phyloP scores from a whole-genome alignment of 2,113 vertebrate species.

The Aleadryas rufinucha region DNA sequence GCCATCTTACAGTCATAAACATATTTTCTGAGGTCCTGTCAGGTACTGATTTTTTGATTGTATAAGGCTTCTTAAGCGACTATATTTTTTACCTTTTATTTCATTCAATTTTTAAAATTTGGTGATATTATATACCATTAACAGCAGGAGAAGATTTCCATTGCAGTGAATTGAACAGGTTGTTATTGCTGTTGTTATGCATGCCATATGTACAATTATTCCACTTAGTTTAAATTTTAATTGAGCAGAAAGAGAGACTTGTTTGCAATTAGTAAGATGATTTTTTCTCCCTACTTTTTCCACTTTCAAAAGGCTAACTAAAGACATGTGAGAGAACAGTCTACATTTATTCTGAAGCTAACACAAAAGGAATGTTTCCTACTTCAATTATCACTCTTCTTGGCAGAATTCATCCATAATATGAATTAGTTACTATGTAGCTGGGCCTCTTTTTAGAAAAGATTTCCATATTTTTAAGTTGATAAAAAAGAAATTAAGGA shows the following conservation, averaged over 20 bases:
- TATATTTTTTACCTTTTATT: background rate
- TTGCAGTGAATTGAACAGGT: background rate
- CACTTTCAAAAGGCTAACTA: background rate
- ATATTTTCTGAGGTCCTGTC: background rate
- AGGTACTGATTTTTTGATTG: background rate
- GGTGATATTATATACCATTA: background rate
- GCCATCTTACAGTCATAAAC: background rate
- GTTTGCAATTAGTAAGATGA: background rate
- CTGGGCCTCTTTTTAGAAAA: background rate
- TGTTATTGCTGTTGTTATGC: background rate
- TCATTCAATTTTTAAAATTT: background rate
- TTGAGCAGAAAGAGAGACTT: constrained; percentile 18
- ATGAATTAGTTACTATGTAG: background rate
- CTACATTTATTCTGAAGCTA: background rate
- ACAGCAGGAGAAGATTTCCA: background rate
- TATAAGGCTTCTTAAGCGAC: background rate
- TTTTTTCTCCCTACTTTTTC: background rate
- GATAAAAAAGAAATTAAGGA: background rate
- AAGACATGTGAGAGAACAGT: background rate
- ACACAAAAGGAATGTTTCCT: background rate
- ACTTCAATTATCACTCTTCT: background rate
- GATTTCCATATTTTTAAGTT: background rate
- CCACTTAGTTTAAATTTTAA: constrained; percentile 51
- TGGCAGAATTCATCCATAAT: background rate
- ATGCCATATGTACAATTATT: constrained; percentile 20